Base-by-base conservation (phyloP, 2,888 invertebrate species). In the Amitus sp. region DNA sequence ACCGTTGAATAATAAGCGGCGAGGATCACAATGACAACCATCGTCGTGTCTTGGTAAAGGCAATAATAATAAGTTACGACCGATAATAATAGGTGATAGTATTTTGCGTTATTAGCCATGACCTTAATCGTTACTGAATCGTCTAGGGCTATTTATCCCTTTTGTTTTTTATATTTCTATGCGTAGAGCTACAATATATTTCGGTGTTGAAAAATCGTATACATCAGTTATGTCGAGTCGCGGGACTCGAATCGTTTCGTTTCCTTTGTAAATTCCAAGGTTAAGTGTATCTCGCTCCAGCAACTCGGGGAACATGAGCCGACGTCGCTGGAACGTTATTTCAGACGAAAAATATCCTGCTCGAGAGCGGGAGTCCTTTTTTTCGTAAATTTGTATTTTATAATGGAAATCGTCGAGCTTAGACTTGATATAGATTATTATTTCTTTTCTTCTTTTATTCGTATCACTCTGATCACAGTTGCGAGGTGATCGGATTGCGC, bases 171-270 rank as follows among this genome's bases (percentile, higher is more conserved):
- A 75, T 76, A 78, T 73, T 74, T 78, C 72, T 79, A 77, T 78
- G 75, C 77, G 74, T 80, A 80, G 80, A 80, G 78, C 78, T 80
- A 81, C 78, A 80, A 79, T 80, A 81, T 82, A 81, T 80, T 81
- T 80, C 72, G 78, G 78, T 80, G 79, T 83, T 83, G 83, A 82
- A 83, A 83, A 83, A 83, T 83, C 83, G 83, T 83, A 83, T 83
- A 83, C 83, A 82, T 83, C 82, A 82, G 80, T 70, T 70, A 67
- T 82, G 82, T 82, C 79, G 80, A 78, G 81, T 82, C 78, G 78
- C 80, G 79, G 76, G 79, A 78, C 78, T 78, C 78, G 79, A 33
- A 27, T 33, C 55, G 48, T 63, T 49, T 30, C 59, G 49, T n/a
- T 78, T 77, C 77, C 79, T 80, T 74, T 69, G 68, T 72, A 71